These are phyloP conservation scores for Scytalopus superciliaris DNA, from an alignment of 2,113 vertebrate species.

Conservation along the genomic window DNA sequence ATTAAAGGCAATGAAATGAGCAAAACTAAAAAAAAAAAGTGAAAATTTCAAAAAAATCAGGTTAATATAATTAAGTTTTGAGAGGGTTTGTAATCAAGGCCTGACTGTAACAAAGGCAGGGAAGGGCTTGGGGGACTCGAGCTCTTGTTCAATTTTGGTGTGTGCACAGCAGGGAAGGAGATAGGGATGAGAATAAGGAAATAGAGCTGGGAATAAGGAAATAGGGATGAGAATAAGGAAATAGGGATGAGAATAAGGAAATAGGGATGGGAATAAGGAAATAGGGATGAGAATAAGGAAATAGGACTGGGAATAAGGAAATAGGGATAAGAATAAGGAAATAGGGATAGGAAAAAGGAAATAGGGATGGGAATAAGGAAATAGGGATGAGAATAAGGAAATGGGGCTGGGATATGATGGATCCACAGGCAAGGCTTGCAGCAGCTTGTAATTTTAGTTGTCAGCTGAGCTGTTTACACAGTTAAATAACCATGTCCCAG, in stretches of 20 bases:
- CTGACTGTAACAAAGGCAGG: neutral
- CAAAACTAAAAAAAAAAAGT: too few species aligned
- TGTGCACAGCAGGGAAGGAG: neutral
- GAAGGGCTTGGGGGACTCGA: neutral
- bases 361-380: too few species aligned
- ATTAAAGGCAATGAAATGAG: neutral
- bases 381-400: too few species aligned
- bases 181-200: too few species aligned
- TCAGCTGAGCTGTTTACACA: neutral
- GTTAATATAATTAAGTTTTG: neutral
- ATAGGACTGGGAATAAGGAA: too few species aligned
- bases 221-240: too few species aligned
- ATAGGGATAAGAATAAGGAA: too few species aligned
- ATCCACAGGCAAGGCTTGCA: neutral
- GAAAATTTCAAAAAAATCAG: too few species aligned
- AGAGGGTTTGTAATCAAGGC: neutral
- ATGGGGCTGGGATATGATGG: neutral
- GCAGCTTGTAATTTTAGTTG: neutral
- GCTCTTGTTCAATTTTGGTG: neutral
- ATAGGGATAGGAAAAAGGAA: too few species aligned
- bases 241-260: neutral
- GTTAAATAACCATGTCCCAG: neutral
- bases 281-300: neutral
- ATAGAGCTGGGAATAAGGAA: too few species aligned
- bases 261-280: neutral